Evolutionary conservation across 2,113 vertebrate species (phyloP).

Genomic region (Struthidea cinerea): DNA sequence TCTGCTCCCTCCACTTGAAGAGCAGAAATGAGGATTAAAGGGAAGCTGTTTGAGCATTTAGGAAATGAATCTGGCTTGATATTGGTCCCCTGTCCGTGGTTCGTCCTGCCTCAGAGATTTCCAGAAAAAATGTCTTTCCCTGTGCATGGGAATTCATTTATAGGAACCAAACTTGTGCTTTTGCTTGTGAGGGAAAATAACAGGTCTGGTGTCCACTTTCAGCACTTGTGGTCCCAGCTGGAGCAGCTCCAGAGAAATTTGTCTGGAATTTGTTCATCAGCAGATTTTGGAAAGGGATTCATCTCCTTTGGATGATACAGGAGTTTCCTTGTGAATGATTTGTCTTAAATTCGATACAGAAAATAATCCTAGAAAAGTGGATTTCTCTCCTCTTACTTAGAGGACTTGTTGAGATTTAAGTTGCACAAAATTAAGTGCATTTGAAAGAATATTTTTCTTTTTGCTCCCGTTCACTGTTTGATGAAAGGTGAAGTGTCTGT

Average conservation of each 20-base stretch:
- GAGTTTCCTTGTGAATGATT: neutral
- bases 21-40: neutral
- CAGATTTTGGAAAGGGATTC: neutral
- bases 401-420: neutral
- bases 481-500: neutral
- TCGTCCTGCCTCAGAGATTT: neutral
- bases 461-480: neutral
- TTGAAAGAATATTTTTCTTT: neutral
- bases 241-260: neutral
- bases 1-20: neutral
- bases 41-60: neutral
- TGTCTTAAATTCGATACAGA: neutral
- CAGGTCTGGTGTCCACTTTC: neutral
- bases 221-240: neutral
- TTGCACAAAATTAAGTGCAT: neutral
- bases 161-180: accelerated
- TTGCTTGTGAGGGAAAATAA: neutral
- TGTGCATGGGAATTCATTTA: neutral
- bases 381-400: neutral
- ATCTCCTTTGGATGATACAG: neutral
- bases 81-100: neutral
- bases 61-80: neutral
- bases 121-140: neutral
- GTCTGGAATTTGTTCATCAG: neutral
- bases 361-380: neutral